Conservation (phyloP, 30 jellyfish, hydroid and myxozoan genomes). For the Hydractinia echinata region DNA sequence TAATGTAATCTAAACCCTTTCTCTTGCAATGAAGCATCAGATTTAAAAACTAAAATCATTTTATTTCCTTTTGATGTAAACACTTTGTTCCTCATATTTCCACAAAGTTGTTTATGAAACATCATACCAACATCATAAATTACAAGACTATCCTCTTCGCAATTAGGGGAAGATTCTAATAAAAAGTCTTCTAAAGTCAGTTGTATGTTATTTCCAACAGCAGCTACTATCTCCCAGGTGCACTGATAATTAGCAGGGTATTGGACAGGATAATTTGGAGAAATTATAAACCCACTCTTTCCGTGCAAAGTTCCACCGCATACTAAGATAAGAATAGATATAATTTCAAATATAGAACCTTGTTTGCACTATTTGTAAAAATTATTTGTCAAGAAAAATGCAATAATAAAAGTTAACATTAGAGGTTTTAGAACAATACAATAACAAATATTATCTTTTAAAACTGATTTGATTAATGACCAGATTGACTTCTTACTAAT, state of each 20-base stretch:
- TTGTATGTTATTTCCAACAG: conserved; percentile 50
- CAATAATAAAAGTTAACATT: too few relatives aligned
- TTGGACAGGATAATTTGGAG: conserved; percentile 64
- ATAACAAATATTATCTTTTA: too few relatives aligned
- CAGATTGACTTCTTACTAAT: too few relatives aligned
- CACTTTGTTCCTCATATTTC: conserved; percentile 15
- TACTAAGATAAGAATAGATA: conserved; percentile 16
- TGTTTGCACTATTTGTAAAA: too few relatives aligned
- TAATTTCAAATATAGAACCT: too few relatives aligned
- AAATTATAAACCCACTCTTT: conserved; percentile 52
- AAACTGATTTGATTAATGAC: too few relatives aligned
- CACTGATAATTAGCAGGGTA: conserved; percentile 51
- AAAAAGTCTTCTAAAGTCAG: conserved; percentile 38
- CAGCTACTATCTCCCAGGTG: conserved; percentile 52
- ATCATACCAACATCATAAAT: conserved; percentile 39
- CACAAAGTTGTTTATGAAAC: conserved; percentile 46
- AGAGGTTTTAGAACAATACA: too few relatives aligned
- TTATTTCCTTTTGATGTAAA: conserved; percentile 43
- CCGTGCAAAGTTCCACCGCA: conserved; percentile 79
- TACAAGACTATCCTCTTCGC: conserved; percentile 48
- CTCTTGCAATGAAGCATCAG: conserved; percentile 36
- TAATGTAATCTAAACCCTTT: conserved; percentile 51
- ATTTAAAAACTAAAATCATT: conserved; percentile 17
- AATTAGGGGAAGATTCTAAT: conserved; percentile 43
- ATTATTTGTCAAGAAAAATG: too few relatives aligned